These are phyloP conservation scores for Autographa pulchrina DNA, from an alignment of 2,888 invertebrate genomes.

Conservation along the genomic window DNA sequence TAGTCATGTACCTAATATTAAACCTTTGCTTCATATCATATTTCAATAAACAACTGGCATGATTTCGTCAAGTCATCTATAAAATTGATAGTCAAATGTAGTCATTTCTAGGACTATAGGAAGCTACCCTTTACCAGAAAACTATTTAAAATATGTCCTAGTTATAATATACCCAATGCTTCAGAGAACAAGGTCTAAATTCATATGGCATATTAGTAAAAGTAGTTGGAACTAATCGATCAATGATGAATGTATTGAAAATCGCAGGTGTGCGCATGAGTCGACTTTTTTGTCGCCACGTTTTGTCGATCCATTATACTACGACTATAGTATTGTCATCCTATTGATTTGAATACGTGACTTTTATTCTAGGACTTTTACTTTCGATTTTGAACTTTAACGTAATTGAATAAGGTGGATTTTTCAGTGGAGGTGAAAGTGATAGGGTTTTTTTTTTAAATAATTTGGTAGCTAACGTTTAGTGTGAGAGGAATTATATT, in stretches of 20 bases:
- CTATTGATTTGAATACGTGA: conserved; percentile 52
- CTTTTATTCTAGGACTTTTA: conserved; percentile 17
- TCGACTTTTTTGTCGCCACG: conserved; percentile 76
- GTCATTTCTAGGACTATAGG: conserved; percentile 29
- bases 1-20: no score
- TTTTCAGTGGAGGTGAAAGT: neutral
- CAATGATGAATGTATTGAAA: conserved; percentile 81
- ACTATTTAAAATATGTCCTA: conserved; percentile 22
- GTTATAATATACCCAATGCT: conserved; percentile 7
- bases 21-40: no score
- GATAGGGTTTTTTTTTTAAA: conserved; percentile 18
- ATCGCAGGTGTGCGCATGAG: conserved; percentile 87
- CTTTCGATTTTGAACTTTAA: conserved; percentile 35
- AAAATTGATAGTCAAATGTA: conserved; percentile 55
- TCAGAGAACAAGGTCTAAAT: conserved; percentile 32
- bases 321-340: conserved; percentile 71
- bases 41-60: neutral
- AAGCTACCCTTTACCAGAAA: conserved; percentile 42
- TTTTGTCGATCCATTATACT: conserved; percentile 65
- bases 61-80: conserved; percentile 42
- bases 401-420: rapidly evolving
- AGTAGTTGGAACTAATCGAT: conserved; percentile 79
- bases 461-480: neutral
- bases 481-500: neutral
- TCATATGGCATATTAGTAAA: conserved; percentile 15